Evolutionary conservation across 2,888 invertebrate species (phyloP).

Genomic region (Drosophila mulleri): DNA sequence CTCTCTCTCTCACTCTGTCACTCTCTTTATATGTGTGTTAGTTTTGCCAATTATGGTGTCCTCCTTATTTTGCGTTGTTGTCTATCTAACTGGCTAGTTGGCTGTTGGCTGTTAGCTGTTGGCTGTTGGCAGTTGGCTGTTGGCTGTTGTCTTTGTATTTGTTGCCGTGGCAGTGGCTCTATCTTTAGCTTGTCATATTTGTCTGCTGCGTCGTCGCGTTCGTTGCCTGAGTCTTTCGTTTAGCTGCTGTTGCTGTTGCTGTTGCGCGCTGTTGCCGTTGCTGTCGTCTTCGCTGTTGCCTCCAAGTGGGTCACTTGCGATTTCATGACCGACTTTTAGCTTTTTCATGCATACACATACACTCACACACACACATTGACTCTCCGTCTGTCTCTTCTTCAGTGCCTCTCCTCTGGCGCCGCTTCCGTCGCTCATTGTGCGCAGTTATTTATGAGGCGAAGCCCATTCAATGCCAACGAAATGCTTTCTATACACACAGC

Average conservation of each 20-base stretch:
- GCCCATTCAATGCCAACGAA: slow-evolving; percentile 63
- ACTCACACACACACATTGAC: slow-evolving; percentile 31
- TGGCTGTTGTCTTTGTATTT: slow-evolving; percentile 26
- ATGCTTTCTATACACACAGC: slow-evolving; percentile 59
- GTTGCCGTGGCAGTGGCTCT: slow-evolving; percentile 65
- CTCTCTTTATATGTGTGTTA: slow-evolving; percentile 49
- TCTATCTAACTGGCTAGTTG: slow-evolving; percentile 60
- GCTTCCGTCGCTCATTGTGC: slow-evolving; percentile 41
- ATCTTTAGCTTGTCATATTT: slow-evolving; percentile 74
- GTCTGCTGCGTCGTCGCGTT: slow-evolving; percentile 70
- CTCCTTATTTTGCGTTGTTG: slow-evolving; percentile 75
- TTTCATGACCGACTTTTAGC: slow-evolving; percentile 84
- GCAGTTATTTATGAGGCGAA: slow-evolving; percentile 71
- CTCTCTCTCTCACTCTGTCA: slow-evolving; percentile 18
- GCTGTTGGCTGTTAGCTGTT: slow-evolving; percentile 29
- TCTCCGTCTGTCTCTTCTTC: slow-evolving; percentile 28
- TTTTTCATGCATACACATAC: slow-evolving; percentile 32
- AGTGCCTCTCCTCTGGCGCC: neutral
- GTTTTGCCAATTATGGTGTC: slow-evolving; percentile 81
- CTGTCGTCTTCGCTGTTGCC: slow-evolving; percentile 61
- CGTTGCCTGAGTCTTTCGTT: slow-evolving; percentile 77
- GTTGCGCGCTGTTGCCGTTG: slow-evolving; percentile 16
- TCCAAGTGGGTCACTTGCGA: slow-evolving; percentile 85
- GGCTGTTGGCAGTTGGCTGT: slow-evolving; percentile 12
- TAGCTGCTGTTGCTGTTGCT: slow-evolving; percentile 28